Percentiles rank a stretch among this genome's conserved stretches.
Evolutionary conservation across 1,140 invertebrate genomes (phyloP).

Genomic region (Berghia stephanieae): DNA sequence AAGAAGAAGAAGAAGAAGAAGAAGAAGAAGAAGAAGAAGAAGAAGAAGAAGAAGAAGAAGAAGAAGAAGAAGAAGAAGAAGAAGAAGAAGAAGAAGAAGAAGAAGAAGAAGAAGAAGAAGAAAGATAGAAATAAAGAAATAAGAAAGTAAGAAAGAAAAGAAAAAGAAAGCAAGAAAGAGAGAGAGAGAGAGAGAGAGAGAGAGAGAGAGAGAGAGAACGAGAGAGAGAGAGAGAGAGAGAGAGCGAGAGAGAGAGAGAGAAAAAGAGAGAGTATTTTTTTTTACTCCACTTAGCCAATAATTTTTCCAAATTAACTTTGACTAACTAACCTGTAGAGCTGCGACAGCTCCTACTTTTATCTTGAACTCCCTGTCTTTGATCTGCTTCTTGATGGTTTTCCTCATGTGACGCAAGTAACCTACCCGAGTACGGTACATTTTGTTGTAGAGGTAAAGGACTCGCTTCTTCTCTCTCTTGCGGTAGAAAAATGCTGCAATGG

Average conservation of each 20-base stretch:
- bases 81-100: background rate
- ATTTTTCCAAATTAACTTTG: background rate
- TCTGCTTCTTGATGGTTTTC: conserved; percentile 40
- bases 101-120: background rate
- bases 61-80: conserved; percentile 11
- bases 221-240: too few relatives aligned
- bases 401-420: conserved; percentile 43
- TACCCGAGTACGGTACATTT: conserved; percentile 51
- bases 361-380: conserved; percentile 33
- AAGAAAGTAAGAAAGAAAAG: too few relatives aligned
- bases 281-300: background rate
- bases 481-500: conserved; percentile 39
- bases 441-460: conserved; percentile 55
- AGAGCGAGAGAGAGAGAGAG: too few relatives aligned
- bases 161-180: too few relatives aligned
- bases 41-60: background rate
- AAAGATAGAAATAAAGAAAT: too few relatives aligned
- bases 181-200: too few relatives aligned
- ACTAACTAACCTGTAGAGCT: background rate
- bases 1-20: background rate
- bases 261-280: background rate
- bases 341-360: too few relatives aligned
- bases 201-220: too few relatives aligned
- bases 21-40: conserved; percentile 20
- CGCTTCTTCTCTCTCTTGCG: conserved; percentile 52